Percentiles rank a stretch among this genome's conserved stretches.
These are phyloP conservation scores for Melanostigma gelatinosum DNA, from an alignment of 2,113 vertebrate genomes.

Conservation along the genomic window DNA sequence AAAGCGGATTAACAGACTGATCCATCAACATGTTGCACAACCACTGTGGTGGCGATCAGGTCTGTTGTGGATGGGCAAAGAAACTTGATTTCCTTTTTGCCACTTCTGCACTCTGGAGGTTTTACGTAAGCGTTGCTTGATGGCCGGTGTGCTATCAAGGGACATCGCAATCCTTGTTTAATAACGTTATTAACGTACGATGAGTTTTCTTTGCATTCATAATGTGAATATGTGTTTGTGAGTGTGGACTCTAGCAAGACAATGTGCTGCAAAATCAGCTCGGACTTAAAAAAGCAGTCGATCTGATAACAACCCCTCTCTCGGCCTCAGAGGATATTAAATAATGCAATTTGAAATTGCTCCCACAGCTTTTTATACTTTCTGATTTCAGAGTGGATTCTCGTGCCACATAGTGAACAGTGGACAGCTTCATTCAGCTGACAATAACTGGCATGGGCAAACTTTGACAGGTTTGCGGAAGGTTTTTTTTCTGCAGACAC, in stretches of 20 bases:
- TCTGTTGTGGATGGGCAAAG: not conserved
- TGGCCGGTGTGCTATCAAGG: not conserved
- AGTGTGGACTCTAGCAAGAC: not conserved
- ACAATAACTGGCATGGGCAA: not conserved
- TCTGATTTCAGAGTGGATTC: not conserved
- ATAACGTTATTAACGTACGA: not conserved
- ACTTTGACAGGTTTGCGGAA: not conserved
- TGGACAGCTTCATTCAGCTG: not conserved
- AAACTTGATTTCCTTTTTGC: not conserved
- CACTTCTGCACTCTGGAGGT: not conserved
- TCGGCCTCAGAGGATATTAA: not conserved
- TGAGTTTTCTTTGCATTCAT: slow-evolving; percentile 6
- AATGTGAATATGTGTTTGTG: not conserved
- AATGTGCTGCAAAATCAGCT: not conserved
- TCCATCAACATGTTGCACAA: not conserved
- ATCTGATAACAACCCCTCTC: not conserved
- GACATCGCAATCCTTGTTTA: not conserved
- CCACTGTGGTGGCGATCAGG: not conserved
- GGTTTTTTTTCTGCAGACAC: not conserved
- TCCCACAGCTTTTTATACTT: not conserved
- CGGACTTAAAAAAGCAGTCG: not conserved
- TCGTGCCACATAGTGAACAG: not conserved
- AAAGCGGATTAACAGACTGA: not conserved
- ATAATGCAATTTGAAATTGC: slow-evolving; percentile 1
- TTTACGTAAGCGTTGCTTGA: not conserved